These are phyloP conservation scores for Aethes cnicana DNA, from an alignment of 2,888 invertebrate species.

Conservation along the genomic window DNA sequence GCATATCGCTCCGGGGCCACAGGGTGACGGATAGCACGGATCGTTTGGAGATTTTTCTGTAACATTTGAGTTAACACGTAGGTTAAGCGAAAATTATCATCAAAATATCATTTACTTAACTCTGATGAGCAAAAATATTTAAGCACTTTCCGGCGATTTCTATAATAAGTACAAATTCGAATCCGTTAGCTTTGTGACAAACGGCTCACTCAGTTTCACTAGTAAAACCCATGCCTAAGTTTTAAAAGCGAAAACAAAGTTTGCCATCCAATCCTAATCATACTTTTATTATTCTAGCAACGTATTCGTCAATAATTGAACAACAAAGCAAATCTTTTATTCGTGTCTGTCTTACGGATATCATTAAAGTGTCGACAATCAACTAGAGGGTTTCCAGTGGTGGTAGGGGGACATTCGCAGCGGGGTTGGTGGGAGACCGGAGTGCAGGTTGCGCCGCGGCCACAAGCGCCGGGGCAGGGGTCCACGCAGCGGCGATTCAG, in stretches of 20 bases:
- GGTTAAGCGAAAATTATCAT: not conserved
- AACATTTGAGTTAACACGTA: constrained; percentile 38
- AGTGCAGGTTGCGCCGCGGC: constrained; percentile 86
- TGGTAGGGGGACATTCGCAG: constrained; percentile 86
- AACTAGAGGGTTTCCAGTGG: constrained; percentile 88
- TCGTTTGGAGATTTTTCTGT: constrained; percentile 79
- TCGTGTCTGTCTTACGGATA: constrained; percentile 73
- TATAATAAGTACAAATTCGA: constrained; percentile 16
- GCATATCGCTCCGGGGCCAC: constrained; percentile 91
- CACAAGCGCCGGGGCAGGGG: constrained; percentile 90
- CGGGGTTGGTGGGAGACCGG: constrained; percentile 87
- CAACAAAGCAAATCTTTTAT: constrained; percentile 62
- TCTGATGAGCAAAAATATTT: constrained; percentile 38
- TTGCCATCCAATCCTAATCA: constrained; percentile 21
- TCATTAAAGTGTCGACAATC: constrained; percentile 83
- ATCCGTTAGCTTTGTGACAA: constrained; percentile 12
- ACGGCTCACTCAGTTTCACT: constrained; percentile 64
- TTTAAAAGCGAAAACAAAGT: constrained; percentile 70
- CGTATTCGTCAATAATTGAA: constrained; percentile 30
- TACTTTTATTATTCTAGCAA: constrained; percentile 12
- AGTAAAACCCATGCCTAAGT: constrained; percentile 82
- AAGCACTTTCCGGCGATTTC: constrained; percentile 53
- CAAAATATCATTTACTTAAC: not conserved
- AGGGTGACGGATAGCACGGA: constrained; percentile 93
- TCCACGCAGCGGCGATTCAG: constrained; percentile 87